Evolutionary conservation across 2,797 vertebrate genomes (phyloP), one percentile per base, ranked within the genome.

Genomic region (Notoglanidium macrostoma): DNA sequence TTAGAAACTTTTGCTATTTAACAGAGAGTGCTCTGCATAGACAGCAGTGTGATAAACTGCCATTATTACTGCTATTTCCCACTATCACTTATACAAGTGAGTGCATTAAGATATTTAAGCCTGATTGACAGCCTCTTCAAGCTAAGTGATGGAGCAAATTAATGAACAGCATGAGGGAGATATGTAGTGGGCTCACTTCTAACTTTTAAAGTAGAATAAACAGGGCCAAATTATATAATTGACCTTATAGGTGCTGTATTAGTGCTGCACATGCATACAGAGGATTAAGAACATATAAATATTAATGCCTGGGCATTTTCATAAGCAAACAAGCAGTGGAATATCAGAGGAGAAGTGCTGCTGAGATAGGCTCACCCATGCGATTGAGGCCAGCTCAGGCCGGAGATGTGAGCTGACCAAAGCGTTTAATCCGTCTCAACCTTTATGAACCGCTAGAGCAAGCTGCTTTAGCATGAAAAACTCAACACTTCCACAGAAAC

Each of bases 201-300:
- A 92, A 93, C 93, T 95, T 94, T 91, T 90, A 94, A 94, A 93
- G 93, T 89, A 90, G 92, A 92, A 93, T 94, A 95, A 95, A 96
- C 94, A 95, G 95, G 85, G 85, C 90, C 86, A 93, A 94, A 95
- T 95, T 93, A 94, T 92, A 92, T 91, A 92, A 92, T 88, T 95
- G 94, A 95, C 95, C 95, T 94, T 79, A 93, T 88, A 94, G 92
- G 91, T 94, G 91, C 93, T 91, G 93, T 89, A 92, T 93, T 92
- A 92, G 88, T 91, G 73, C 65, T 90, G 86, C 93, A 94, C 93
- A 94, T 93, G 94, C 93, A 95, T 92, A 93, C 88, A 87, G 88
- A 90, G 94, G 94, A 95, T 95, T 94, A 95, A 95, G 93, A 94
- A 92, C 92, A 94, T 89, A 90, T 95, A 94, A 95, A 96, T 95